These are phyloP conservation scores for Megaleporinus macrocephalus DNA, from an alignment of 2,113 vertebrate genomes.

Conservation along the genomic window DNA sequence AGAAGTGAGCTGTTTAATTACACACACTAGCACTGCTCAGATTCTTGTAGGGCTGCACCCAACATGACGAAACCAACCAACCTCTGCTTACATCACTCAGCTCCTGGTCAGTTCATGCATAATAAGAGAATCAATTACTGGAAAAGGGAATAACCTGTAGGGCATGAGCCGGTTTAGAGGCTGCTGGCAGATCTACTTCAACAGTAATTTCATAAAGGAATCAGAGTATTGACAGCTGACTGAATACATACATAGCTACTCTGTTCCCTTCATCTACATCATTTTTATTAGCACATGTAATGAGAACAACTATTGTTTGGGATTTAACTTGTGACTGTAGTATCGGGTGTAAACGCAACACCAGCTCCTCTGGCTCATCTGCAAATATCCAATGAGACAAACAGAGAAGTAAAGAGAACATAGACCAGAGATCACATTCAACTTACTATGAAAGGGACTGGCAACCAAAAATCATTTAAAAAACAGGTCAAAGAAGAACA, in stretches of 20 bases:
- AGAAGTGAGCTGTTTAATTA: neutral
- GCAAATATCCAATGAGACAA: neutral
- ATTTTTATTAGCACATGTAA: neutral
- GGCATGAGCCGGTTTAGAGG: conserved; percentile 27
- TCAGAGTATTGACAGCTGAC: neutral
- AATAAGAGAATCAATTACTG: conserved; percentile 34
- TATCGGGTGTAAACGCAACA: neutral
- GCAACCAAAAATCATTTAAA: too few species aligned
- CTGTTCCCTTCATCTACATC: neutral
- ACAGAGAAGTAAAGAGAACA: neutral
- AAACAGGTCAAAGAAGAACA: too few species aligned
- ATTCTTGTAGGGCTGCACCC: neutral
- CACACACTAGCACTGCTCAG: neutral
- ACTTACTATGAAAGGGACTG: too few species aligned
- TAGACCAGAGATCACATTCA: too few species aligned
- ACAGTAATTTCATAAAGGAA: neutral
- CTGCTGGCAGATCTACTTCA: neutral
- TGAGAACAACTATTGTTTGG: neutral
- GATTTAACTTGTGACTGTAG: neutral
- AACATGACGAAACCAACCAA: conserved; percentile 1
- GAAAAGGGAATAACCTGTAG: conserved; percentile 30
- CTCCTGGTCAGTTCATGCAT: neutral
- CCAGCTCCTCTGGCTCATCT: neutral
- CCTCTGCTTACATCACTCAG: neutral
- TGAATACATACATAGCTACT: neutral